These are phyloP conservation scores for Brassicogethes aeneus DNA, from an alignment of 2,888 invertebrate species.

Conservation along the genomic window DNA sequence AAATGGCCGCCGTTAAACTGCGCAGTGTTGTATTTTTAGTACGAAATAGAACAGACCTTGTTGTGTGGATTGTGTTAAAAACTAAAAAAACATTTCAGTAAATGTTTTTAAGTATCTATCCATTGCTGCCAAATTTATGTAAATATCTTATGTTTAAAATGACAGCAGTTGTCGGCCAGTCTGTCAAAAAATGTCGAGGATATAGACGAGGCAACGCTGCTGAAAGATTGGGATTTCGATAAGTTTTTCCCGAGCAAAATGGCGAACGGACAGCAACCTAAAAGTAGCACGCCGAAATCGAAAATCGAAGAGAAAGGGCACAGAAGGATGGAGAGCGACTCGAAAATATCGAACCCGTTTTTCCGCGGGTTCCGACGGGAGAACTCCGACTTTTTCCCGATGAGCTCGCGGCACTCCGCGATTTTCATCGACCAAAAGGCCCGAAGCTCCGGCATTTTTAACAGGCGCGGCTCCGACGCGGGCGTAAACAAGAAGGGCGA, in stretches of 20 bases:
- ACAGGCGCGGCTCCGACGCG: conserved; percentile 50
- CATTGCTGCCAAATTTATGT: neutral
- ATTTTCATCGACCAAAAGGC: conserved; percentile 46
- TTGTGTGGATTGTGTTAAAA: too few relatives aligned
- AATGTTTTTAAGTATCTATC: neutral
- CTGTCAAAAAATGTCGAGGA: conserved; percentile 37
- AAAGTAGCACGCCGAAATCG: conserved; percentile 7
- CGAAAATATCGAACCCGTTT: conserved; percentile 59
- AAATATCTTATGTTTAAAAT: conserved; percentile 18
- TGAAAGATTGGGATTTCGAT: conserved; percentile 83
- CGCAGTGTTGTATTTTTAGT: too few relatives aligned
- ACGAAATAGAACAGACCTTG: too few relatives aligned
- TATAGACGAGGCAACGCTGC: conserved; percentile 67
- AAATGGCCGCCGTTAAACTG: too few relatives aligned
- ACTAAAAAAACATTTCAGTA: too few relatives aligned
- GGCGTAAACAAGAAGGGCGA: conserved; percentile 52
- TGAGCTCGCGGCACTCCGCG: conserved; percentile 70
- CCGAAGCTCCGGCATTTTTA: conserved; percentile 62
- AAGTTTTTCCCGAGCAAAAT: conserved; percentile 59
- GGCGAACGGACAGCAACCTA: conserved; percentile 14
- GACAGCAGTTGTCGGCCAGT: conserved; percentile 42
- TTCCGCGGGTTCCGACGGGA: conserved; percentile 73
- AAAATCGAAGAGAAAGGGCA: conserved; percentile 43
- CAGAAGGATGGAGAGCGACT: conserved; percentile 66
- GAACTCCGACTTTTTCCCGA: conserved; percentile 75